Evolutionary conservation across 2,113 vertebrate species (phyloP), one percentile per base, ranked within the genome.

Genomic region (Megalops atlanticus): DNA sequence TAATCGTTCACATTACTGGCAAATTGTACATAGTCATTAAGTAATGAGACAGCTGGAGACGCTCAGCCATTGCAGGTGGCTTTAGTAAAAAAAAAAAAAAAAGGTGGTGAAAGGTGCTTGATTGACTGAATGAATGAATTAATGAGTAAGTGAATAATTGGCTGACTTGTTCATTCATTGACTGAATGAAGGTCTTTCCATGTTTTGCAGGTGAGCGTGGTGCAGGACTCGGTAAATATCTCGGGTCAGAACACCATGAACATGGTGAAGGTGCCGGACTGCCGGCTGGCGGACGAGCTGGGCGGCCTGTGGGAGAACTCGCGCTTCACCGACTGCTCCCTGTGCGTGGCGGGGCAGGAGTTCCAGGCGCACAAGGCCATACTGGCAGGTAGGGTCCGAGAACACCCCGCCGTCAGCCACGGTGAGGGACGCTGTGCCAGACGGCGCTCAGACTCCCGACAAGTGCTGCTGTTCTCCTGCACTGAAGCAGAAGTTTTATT

Each of bases 351-450:
- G 0, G 96, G 95, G n/a, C 96, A 97, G 90, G 95, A 96, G 83
- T 97, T 97, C 87, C 95, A 97, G 91, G 95, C 94, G 5, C 96
- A 98, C 91, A 97, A 98, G 91, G 96, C 96, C 85, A 97, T 98
- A 74, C 89, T 97, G 79, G 96, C 96, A 95, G 97, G 96, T 98
- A 83, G 68, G 94, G 91, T 38, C 80, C 40, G n/a, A 78, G 52
- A 79, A 71, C 0, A n/a, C 69, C 27, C 2, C 18, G 11, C 31
- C n/a, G n/a, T n/a, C n/a, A n/a, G n/a, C n/a, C n/a, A n/a, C n/a
- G n/a, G n/a, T n/a, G n/a, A n/a, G n/a, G n/a, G n/a, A n/a, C n/a
- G n/a, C n/a, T n/a, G n/a, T n/a, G n/a, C n/a, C n/a, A n/a, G n/a
- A n/a, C n/a, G n/a, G n/a, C n/a, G n/a, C n/a, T n/a, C n/a, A n/a